A percentile compares a stretch with the other conserved stretches of the same genome.
Conservation (phyloP, 2,797 vertebrate genomes). For the Coregonus ussuriensis region DNA sequence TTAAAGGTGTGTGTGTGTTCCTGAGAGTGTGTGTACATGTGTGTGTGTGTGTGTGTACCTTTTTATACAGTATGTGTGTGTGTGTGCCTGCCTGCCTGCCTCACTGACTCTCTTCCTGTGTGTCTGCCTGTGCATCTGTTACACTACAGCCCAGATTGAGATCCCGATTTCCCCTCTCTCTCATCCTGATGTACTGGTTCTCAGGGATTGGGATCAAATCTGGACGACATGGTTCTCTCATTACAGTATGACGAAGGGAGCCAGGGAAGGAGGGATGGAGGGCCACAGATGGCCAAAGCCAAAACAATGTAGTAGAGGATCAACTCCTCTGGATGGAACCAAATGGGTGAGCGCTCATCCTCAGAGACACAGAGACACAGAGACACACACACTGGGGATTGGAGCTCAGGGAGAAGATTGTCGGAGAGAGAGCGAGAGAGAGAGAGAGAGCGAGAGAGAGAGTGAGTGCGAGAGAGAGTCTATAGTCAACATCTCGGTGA, state of each 20-base stretch:
- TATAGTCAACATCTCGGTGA: not conserved
- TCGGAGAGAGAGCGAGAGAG: conserved; percentile 18
- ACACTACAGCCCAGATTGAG: conserved; percentile 3
- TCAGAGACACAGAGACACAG: conserved; percentile 42
- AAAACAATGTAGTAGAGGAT: conserved; percentile 50
- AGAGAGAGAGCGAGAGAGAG: conserved; percentile 11
- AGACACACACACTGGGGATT: conserved; percentile 35
- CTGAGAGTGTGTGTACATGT: not conserved
- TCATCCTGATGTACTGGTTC: conserved; percentile 43
- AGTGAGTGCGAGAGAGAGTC: not conserved
- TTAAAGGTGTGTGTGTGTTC: not conserved
- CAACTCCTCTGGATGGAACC: conserved; percentile 66
- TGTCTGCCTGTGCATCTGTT: not conserved
- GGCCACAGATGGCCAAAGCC: conserved; percentile 69
- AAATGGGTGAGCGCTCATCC: conserved; percentile 63
- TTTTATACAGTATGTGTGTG: not conserved
- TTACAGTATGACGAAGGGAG: conserved; percentile 28
- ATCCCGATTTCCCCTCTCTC: conserved; percentile 53
- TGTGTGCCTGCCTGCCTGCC: not conserved
- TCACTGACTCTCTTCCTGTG: not conserved
- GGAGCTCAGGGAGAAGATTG: conserved; percentile 21
- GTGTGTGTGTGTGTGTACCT: conserved; percentile 35
- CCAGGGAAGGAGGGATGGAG: conserved; percentile 39
- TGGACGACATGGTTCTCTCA: conserved; percentile 56
- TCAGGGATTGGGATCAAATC: conserved; percentile 56